Conservation (phyloP, 2,888 invertebrate genomes). For the Andrena dorsata region DNA sequence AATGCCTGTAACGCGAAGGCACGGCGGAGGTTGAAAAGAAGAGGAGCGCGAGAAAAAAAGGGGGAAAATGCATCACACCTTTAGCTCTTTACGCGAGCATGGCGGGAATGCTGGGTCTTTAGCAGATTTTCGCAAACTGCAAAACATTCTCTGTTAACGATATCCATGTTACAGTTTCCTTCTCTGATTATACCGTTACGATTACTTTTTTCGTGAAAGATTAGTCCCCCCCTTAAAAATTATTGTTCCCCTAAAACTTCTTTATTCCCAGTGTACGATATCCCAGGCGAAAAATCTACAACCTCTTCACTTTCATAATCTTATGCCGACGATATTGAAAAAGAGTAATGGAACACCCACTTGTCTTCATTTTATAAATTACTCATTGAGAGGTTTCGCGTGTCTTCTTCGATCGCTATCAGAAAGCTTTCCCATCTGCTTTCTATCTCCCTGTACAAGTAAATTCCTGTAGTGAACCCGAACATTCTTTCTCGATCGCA, state of each 20-base stretch:
- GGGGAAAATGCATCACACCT: conserved; percentile 5
- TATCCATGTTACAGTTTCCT: neutral
- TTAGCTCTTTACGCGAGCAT: neutral
- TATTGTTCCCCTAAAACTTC: neutral
- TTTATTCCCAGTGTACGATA: neutral
- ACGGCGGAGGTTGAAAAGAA: conserved; percentile 18
- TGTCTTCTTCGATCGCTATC: neutral
- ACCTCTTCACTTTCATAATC: neutral
- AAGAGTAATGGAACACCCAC: no score
- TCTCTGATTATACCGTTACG: no score
- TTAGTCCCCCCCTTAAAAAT: no score
- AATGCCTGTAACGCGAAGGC: conserved; percentile 34
- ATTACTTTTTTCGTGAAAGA: no score
- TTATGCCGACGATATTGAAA: no score
- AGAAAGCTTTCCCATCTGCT: neutral
- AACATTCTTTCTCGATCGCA: neutral
- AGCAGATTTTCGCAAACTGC: conserved; percentile 7
- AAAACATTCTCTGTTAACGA: neutral
- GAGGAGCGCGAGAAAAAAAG: neutral
- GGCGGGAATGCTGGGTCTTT: neutral
- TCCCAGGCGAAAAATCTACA: neutral
- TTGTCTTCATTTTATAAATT: neutral
- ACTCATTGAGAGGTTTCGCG: neutral
- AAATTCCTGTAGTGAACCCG: conserved; percentile 4
- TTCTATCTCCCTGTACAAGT: neutral